Evolutionary conservation across 1,140 invertebrate species (phyloP), one percentile per base, ranked within the genome.

Genomic region (Bombus turneri): DNA sequence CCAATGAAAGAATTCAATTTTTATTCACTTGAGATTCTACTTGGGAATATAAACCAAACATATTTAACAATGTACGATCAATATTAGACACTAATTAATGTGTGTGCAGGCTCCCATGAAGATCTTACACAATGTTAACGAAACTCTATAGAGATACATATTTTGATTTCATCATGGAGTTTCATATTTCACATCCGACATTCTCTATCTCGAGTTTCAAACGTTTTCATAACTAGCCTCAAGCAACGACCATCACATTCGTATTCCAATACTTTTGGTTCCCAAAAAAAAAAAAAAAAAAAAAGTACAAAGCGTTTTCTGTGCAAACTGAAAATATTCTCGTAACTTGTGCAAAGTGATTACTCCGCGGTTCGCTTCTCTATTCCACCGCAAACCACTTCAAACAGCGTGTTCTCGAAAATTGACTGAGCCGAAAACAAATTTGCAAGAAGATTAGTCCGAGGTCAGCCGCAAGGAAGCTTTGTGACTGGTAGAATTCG

Each of bases 391-490:
- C 25, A 31, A 64, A 41, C 28, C 53, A 31, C 53, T 28, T 78
- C 37, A 41, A 62, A 39, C 57, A 64, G 59, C 15, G 18, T 31
- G 37, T 59, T 15, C 37, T 76, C 15, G 57, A 78, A 18, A 41
- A 47, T 25, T 28, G 53, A 28, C 22, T 47, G 57, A 37, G 22
- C 22, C 25, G 25, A 34, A 64, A 74, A 41, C 39, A 71, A 82
- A 82, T 37, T 47, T 82, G 31, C 31, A 59, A 43, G 69, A 25
- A 74, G 71, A 82, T 75, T 82, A 82, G 39, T 75, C 59, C 59
- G 57, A 82, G 43, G 72, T 59, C 31, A 71, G 39, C 47, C 37
- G n/a, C 41, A 71, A 72, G 83, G 12, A 71, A 71, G n/a, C 47
- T 72, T 71, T 25, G 76, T 37, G 66, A 59, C 31, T 72, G 3